Evolutionary conservation across 2,888 invertebrate genomes (phyloP).

Genomic region (Artemia sinica): DNA sequence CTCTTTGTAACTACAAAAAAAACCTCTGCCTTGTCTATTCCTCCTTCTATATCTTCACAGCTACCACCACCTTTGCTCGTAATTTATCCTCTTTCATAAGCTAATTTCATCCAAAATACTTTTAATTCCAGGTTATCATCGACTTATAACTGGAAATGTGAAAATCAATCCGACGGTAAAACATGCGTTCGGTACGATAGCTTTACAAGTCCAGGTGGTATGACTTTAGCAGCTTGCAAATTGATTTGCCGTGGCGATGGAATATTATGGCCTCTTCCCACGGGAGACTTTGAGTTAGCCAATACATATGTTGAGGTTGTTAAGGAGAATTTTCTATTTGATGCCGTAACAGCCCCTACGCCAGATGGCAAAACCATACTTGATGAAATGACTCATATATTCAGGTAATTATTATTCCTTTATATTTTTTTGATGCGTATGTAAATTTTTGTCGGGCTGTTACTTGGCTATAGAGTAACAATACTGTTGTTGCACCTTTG

Average conservation of each 20-base stretch:
- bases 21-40: too few relatives aligned
- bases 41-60: too few relatives aligned
- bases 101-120: too few relatives aligned
- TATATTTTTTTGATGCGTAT: not conserved
- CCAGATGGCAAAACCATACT: not conserved
- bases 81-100: too few relatives aligned
- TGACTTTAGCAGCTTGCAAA: not conserved
- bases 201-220: not conserved
- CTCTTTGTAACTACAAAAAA: too few relatives aligned
- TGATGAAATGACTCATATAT: not conserved
- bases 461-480: too few relatives aligned
- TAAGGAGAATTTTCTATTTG: not conserved
- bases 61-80: too few relatives aligned
- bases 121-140: not conserved
- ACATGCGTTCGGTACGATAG: conserved; percentile 6
- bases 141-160: conserved; percentile 2
- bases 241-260: not conserved
- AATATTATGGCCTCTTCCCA: conserved; percentile 1
- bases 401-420: not conserved
- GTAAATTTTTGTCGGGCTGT: too few relatives aligned
- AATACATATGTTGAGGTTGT: not conserved
- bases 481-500: too few relatives aligned
- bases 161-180: not conserved
- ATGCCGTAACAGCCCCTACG: not conserved
- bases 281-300: not conserved